Evolutionary conservation across 2,797 vertebrate species (phyloP).

Genomic region (Cottoperca gobio): DNA sequence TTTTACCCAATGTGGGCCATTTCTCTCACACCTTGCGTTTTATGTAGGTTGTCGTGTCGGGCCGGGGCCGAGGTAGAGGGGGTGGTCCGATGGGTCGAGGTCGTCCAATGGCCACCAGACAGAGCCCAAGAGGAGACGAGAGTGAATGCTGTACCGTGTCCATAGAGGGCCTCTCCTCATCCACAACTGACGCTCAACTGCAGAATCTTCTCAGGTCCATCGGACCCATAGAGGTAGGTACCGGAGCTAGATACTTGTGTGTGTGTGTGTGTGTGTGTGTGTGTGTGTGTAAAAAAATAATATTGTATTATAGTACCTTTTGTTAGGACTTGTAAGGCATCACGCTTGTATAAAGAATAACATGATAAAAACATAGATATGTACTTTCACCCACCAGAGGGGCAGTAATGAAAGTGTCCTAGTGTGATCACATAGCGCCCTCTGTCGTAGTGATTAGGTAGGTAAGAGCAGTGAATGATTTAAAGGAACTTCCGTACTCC

Average conservation of each 20-base stretch:
- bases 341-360: not conserved
- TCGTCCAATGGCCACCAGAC: slow-evolving; percentile 88
- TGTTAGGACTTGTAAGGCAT: not conserved
- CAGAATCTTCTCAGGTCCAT: slow-evolving; percentile 95
- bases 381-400: not conserved
- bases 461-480: slow-evolving; percentile 18
- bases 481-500: slow-evolving; percentile 31
- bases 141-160: slow-evolving; percentile 90
- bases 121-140: slow-evolving; percentile 87
- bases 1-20: not conserved
- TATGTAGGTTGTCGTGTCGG: slow-evolving; percentile 90
- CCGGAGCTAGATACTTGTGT: not conserved
- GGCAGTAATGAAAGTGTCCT: not conserved
- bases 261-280: no score
- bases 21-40: slow-evolving; percentile 16
- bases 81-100: slow-evolving; percentile 62
- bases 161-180: slow-evolving; percentile 96
- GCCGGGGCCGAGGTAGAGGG: slow-evolving; percentile 89
- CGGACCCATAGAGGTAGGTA: slow-evolving; percentile 94
- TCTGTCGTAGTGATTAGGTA: slow-evolving; percentile 53
- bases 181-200: slow-evolving; percentile 94
- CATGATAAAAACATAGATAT: slow-evolving; percentile 5
- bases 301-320: not conserved
- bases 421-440: slow-evolving; percentile 67
- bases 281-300: no score